Percentiles rank a stretch among this genome's conserved stretches.
These are phyloP conservation scores for Himalopsyche anomala DNA, from an alignment of 2,888 invertebrate genomes.

Conservation along the genomic window DNA sequence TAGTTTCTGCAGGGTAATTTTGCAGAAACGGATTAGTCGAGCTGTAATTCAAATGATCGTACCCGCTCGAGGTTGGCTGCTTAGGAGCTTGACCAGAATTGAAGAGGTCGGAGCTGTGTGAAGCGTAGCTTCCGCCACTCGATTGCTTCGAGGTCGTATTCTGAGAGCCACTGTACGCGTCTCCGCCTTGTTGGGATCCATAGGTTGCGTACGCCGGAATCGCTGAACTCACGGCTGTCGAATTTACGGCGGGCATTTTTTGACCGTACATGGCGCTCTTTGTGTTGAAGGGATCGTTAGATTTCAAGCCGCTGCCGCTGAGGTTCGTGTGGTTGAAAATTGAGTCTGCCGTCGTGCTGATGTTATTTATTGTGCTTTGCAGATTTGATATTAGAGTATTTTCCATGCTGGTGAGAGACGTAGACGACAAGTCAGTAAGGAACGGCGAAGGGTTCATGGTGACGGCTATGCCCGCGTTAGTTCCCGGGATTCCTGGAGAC, in stretches of 20 bases:
- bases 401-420: slow-evolving; percentile 66
- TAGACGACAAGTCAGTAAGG: slow-evolving; percentile 61
- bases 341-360: slow-evolving; percentile 66
- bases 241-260: slow-evolving; percentile 64
- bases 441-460: slow-evolving; percentile 75
- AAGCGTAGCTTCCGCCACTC: slow-evolving; percentile 37
- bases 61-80: slow-evolving; percentile 47
- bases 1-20: slow-evolving; percentile 75
- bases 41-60: slow-evolving; percentile 68
- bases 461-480: slow-evolving; percentile 80
- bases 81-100: slow-evolving; percentile 52
- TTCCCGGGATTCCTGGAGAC: slow-evolving; percentile 75
- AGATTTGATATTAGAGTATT: slow-evolving; percentile 69
- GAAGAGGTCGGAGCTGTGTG: slow-evolving; percentile 56
- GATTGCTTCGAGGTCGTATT: slow-evolving; percentile 48
- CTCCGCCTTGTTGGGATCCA: slow-evolving; percentile 52
- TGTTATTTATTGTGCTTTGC: slow-evolving; percentile 70
- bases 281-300: slow-evolving; percentile 58
- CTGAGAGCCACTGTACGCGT: slow-evolving; percentile 55
- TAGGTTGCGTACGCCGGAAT: slow-evolving; percentile 64
- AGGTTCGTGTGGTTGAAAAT: slow-evolving; percentile 60
- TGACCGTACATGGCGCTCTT: slow-evolving; percentile 62
- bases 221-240: slow-evolving; percentile 63
- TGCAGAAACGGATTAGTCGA: slow-evolving; percentile 81
- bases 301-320: slow-evolving; percentile 55